phyloP scores from a whole-genome alignment of 2,888 invertebrate species.

The Hypomecis punctinalis region DNA sequence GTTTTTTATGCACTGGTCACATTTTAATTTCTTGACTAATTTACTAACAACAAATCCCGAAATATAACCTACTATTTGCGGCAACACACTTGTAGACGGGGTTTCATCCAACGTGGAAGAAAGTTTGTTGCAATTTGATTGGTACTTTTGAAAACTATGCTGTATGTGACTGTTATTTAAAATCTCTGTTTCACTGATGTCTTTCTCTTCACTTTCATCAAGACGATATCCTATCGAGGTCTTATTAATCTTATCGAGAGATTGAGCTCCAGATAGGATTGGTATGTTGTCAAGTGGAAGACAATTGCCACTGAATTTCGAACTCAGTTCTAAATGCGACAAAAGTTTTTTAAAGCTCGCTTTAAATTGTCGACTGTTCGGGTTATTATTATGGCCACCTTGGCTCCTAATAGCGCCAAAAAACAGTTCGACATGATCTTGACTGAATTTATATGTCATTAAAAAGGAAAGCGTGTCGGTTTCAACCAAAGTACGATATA shows the following conservation, averaged over 20 bases:
- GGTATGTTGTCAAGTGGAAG: background rate
- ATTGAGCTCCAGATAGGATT: background rate
- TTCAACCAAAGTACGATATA: too few species aligned
- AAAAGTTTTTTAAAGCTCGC: background rate
- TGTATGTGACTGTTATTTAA: too few species aligned
- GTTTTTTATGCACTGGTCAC: background rate
- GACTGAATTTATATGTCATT: background rate
- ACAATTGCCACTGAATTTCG: background rate
- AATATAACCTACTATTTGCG: background rate
- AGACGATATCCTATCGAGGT: background rate
- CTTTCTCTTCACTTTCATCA: background rate
- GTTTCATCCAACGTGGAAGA: too few species aligned
- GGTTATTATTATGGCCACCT: background rate
- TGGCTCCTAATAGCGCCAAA: background rate
- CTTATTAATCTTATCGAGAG: background rate
- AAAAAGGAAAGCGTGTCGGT: background rate
- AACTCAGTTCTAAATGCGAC: background rate
- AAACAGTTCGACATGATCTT: conserved; percentile 2
- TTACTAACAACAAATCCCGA: background rate
- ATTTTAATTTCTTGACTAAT: background rate
- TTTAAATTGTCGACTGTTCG: background rate
- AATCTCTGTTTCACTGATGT: too few species aligned
- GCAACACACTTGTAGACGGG: too few species aligned
- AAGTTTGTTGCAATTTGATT: background rate
- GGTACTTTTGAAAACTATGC: background rate